These are phyloP conservation scores for Acinonyx jubatus DNA, from an alignment of 2,113 vertebrate genomes.

Conservation along the genomic window DNA sequence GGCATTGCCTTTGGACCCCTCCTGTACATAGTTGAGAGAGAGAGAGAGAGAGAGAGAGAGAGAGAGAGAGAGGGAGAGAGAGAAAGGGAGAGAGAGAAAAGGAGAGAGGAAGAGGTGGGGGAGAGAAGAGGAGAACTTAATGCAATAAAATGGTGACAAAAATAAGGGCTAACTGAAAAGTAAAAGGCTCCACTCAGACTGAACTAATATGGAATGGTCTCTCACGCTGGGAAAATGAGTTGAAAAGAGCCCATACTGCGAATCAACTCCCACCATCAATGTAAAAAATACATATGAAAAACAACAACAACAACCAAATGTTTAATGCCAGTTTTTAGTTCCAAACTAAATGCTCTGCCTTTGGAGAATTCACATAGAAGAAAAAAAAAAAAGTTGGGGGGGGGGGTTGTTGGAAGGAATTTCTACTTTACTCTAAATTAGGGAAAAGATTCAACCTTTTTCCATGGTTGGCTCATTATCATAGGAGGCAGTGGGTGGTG, in stretches of 20 bases:
- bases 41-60: background rate
- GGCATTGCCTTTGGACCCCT: background rate
- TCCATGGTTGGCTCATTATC: background rate
- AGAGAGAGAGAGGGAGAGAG: no score
- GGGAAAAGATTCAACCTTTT: background rate
- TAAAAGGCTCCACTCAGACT: slow-evolving; percentile 7
- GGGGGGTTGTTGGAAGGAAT: background rate
- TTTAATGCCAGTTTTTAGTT: slow-evolving; percentile 47
- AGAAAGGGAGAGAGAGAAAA: background rate
- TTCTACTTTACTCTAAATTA: background rate
- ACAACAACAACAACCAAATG: background rate
- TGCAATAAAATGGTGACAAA: background rate
- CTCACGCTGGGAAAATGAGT: slow-evolving; percentile 24
- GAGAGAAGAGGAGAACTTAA: background rate
- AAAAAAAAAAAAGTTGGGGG: background rate
- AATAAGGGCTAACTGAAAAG: background rate
- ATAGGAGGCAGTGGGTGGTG: background rate
- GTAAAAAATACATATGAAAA: slow-evolving; percentile 40
- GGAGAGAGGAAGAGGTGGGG: rapidly evolving
- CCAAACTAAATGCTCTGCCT: slow-evolving; percentile 52
- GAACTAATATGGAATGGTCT: slow-evolving; percentile 27
- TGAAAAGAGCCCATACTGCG: slow-evolving; percentile 1
- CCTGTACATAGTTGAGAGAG: background rate
- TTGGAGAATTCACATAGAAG: background rate
- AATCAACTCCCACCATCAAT: slow-evolving; percentile 18